Base-by-base conservation (phyloP, 2,797 vertebrate genomes). In the Dipus sagitta region DNA sequence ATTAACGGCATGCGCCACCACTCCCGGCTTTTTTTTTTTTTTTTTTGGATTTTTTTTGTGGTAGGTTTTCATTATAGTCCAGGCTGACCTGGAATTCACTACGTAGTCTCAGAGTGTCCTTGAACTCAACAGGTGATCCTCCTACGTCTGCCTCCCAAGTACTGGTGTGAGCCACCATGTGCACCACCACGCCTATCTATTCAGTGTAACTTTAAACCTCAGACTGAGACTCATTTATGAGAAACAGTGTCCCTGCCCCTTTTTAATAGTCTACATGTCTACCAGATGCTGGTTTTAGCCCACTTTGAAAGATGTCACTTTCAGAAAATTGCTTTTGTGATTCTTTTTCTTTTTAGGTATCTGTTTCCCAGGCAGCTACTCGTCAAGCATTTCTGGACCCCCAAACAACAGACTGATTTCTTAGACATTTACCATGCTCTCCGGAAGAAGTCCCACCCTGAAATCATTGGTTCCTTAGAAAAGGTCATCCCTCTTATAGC, bases 291-390 rank as follows among this genome's bases (percentile, higher is more conserved):
- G 80, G 75, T 38, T 47, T 86, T 79, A 32, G 58, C 54, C 90
- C n/a, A 20, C 70, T 72, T 79, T 75, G 83, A 96, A 90, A 81
- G 47, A 24, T 86, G 86, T 47, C 47, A 47, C 47, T 47, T 47
- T 88, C 38, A 83, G 81, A 83, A 80, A 80, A 65, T 75, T 90
- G 75, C 62, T 12, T 68, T 34, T 47, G 0, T 83, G 72, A 76
- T 93, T 85, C 65, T 74, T 98, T 85, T 93, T 77, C 85, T 74
- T 23, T 93, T 86, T 79, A 99, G 99, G 99, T 99, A 99, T 93
- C 96, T 99, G 75, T 99, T 99, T 97, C 99, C 99, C 0, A 98
- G 99, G 13, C 99, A 99, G 98, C 94, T 99, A 90, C 98, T 99
- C 84, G 98, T 99, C 91, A 99, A 98, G 10, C 97, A 99, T 94